Evolutionary conservation across 1,140 invertebrate genomes (phyloP), one percentile per base, ranked within the genome.

Genomic region (Dryas iulia): DNA sequence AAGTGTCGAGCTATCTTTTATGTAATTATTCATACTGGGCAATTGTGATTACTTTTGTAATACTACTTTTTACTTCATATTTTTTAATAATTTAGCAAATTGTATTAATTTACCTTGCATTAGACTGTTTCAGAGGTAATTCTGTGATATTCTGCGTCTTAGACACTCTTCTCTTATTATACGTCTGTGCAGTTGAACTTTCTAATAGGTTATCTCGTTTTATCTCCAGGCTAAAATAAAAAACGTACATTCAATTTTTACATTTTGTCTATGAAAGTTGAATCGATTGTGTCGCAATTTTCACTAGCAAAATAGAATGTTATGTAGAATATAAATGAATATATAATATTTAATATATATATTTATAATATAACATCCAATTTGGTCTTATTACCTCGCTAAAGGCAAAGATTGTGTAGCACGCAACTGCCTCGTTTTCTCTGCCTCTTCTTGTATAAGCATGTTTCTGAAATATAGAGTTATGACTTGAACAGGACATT

Each of bases 91-190:
- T n/a, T n/a, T n/a, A n/a, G n/a, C n/a, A n/a, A n/a, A n/a, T n/a
- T n/a, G n/a, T n/a, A n/a, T n/a, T 31, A 35, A 57, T 58, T 66
- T 73, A 87, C 86, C 76, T 81, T 12, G 81, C 58, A 65, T 78
- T 82, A 11, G 74, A 73, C 61, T 82, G 82, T 63, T 83, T 87
- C n/a, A 80, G 47, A 3, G 89, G 79, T 59, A 88, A 71, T 59
- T 93, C 92, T 33, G 84, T 84, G 21, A 92, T 92, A 62, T 92
- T 92, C 66, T 92, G 91, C 5, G 90, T 87, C 81, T 93, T 93
- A 1, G 84, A 91, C 6, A 94, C 77, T 83, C 94, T 94, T 28
- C 92, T 92, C 73, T 94, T 94, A 7, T 89, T 87, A 69, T 93
- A 92, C 0, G 88, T 90, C 25, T 86, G 87, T 5, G 89, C 78